Percentiles rank a stretch among this genome's conserved stretches.
phyloP scores from a whole-genome alignment of 2,888 invertebrate genomes.

The Autographa gamma region DNA sequence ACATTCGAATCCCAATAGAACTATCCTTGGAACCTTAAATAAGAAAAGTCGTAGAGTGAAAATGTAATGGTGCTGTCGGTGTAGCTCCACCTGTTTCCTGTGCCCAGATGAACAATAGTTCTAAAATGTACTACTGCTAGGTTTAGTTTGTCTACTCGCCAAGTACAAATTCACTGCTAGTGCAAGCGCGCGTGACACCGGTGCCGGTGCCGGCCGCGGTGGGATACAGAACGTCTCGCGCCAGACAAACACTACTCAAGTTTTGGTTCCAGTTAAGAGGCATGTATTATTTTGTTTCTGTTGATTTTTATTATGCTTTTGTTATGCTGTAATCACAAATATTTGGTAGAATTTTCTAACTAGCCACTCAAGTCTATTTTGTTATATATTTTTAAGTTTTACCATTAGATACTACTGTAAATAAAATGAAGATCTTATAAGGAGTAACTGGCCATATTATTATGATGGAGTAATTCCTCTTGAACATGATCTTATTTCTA shows the following conservation, averaged over 20 bases:
- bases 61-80: neutral
- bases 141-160: conserved; percentile 15
- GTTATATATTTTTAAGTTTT: conserved; percentile 88
- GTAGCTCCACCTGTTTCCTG: neutral
- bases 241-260: conserved; percentile 57
- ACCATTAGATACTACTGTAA: conserved; percentile 81
- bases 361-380: conserved; percentile 84
- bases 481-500: conserved; percentile 60
- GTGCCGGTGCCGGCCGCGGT: neutral
- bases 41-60: neutral
- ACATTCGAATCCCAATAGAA: neutral
- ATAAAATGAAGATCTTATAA: conserved; percentile 82
- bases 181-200: neutral
- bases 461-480: conserved; percentile 65
- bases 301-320: conserved; percentile 84
- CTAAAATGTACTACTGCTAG: neutral
- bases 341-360: conserved; percentile 81
- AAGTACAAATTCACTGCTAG: conserved; percentile 14
- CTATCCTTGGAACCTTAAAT: neutral
- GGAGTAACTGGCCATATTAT: conserved; percentile 73
- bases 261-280: conserved; percentile 67
- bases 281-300: conserved; percentile 81
- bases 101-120: neutral
- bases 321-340: conserved; percentile 85
- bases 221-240: conserved; percentile 35